A percentile compares a stretch with the other conserved stretches of the same genome.
Conservation (phyloP, 2,113 vertebrate genomes). For the Gobiocypris rarus region DNA sequence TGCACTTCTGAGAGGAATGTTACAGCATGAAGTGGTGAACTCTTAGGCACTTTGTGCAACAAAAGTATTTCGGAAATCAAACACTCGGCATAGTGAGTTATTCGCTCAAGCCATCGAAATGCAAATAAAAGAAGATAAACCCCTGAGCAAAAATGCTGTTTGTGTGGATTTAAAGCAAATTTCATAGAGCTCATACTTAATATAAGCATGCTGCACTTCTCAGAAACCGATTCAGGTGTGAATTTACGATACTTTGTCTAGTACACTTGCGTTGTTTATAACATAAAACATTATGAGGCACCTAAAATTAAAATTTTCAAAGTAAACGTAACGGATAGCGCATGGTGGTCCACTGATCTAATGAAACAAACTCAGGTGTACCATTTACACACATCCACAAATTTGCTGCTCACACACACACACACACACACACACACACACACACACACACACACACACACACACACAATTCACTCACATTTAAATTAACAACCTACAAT, state of each 20-base stretch:
- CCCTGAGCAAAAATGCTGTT: conserved; percentile 58
- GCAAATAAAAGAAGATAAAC: conserved; percentile 14
- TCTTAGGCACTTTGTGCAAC: conserved; percentile 8
- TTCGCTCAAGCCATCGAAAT: conserved; percentile 4
- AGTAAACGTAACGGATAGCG: background rate
- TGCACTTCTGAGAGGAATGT: conserved; percentile 38
- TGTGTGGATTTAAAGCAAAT: conserved; percentile 36
- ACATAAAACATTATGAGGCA: conserved; percentile 51
- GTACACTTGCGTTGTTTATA: background rate
- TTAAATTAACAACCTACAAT: conserved; percentile 75
- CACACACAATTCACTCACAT: conserved; percentile 33
- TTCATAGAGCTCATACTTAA: conserved; percentile 59
- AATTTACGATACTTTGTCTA: conserved; percentile 2
- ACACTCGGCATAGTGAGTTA: background rate
- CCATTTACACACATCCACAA: no score
- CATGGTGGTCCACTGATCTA: conserved; percentile 37
- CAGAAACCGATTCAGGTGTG: background rate
- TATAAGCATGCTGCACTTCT: conserved; percentile 57
- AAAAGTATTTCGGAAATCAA: conserved; percentile 15
- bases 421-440: conserved; percentile 38
- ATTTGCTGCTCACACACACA: no score
- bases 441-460: background rate
- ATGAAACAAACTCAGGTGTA: conserved; percentile 8
- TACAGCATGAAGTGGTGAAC: conserved; percentile 1
- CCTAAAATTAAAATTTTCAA: background rate